These are phyloP conservation scores for Mustelus asterias DNA, from an alignment of 2,113 vertebrate species.

Conservation along the genomic window DNA sequence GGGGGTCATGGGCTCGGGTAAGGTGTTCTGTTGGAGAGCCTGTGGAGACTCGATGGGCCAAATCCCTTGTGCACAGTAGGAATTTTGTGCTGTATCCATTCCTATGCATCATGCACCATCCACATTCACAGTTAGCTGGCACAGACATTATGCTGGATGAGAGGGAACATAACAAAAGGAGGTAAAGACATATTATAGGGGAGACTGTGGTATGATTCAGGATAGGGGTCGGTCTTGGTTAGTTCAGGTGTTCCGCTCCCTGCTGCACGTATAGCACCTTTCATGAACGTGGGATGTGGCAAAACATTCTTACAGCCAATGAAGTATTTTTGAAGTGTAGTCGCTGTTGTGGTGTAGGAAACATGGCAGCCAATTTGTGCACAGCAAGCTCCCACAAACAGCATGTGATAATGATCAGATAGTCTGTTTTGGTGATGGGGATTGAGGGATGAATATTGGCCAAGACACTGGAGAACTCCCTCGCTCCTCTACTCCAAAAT, in stretches of 20 bases:
- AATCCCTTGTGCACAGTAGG: too few relatives aligned
- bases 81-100: not conserved
- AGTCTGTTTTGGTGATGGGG: not conserved
- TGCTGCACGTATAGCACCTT: not conserved
- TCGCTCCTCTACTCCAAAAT: not conserved
- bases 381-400: not conserved
- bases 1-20: too few relatives aligned
- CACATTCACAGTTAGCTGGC: not conserved
- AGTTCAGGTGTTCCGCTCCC: not conserved
- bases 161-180: not conserved
- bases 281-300: not conserved
- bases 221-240: not conserved
- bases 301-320: not conserved
- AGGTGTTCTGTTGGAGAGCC: too few relatives aligned
- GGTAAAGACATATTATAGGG: not conserved
- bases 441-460: not conserved
- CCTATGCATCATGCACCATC: not conserved
- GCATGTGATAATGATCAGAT: not conserved
- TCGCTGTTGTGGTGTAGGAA: not conserved
- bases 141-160: not conserved
- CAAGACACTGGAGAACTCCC: not conserved
- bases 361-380: too few relatives aligned
- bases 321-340: not conserved
- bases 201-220: not conserved
- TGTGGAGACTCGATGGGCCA: too few relatives aligned